Percentiles rank a stretch among this genome's conserved stretches.
Conservation (phyloP, 2,888 invertebrate genomes). For the Zygothrica quintamaculata region DNA sequence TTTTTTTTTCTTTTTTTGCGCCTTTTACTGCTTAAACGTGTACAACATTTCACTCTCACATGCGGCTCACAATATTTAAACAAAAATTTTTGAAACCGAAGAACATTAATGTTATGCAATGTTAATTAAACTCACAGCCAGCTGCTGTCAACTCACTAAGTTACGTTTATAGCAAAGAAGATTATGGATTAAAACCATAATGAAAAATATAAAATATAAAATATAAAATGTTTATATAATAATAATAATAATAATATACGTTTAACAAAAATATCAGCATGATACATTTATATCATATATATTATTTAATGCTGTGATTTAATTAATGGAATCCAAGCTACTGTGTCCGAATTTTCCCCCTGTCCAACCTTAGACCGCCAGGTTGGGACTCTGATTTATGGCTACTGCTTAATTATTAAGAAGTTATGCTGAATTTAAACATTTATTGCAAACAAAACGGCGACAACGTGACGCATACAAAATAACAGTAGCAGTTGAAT, state of each 20-base stretch:
- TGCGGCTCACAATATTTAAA: slow-evolving; percentile 31
- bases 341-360: slow-evolving; percentile 1
- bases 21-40: too few relatives aligned
- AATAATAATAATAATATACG: slow-evolving; percentile 20
- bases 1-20: too few relatives aligned
- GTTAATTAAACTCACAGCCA: slow-evolving; percentile 19
- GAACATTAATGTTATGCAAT: slow-evolving; percentile 7
- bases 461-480: slow-evolving; percentile 67
- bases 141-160: slow-evolving; percentile 23
- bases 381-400: slow-evolving; percentile 60
- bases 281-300: too few relatives aligned
- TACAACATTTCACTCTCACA: slow-evolving; percentile 24
- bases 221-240: too few relatives aligned
- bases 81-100: slow-evolving; percentile 23
- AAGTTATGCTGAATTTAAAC: slow-evolving; percentile 77
- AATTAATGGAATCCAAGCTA: slow-evolving; percentile 50
- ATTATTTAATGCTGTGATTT: slow-evolving; percentile 61
- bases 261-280: slow-evolving; percentile 31
- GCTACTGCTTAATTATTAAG: slow-evolving; percentile 72
- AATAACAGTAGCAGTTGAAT: slow-evolving; percentile 29
- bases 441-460: slow-evolving; percentile 69
- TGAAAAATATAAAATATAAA: too few relatives aligned
- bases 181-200: neutral
- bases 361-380: slow-evolving; percentile 11
- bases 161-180: neutral